These are phyloP conservation scores for Odobenus rosmarus DNA, from an alignment of 2,113 vertebrate genomes.

Conservation along the genomic window DNA sequence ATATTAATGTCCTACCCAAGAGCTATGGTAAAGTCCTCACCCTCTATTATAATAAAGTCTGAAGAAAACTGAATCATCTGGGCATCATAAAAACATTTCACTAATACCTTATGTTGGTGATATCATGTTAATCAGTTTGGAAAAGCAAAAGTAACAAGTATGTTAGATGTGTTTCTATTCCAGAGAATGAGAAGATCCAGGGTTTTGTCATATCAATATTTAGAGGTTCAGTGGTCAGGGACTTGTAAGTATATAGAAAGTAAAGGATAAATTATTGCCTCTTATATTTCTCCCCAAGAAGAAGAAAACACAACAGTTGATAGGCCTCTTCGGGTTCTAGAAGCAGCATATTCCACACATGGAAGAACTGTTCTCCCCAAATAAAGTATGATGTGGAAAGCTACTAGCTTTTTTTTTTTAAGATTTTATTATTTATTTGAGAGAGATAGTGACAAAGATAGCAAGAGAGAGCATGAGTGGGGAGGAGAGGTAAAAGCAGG, in stretches of 20 bases:
- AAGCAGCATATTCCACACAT: neutral
- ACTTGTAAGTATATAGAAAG: neutral
- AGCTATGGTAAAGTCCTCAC: neutral
- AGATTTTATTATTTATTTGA: too few relatives aligned
- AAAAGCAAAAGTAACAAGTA: neutral
- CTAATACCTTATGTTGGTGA: neutral
- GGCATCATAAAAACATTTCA: neutral
- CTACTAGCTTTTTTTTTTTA: neutral
- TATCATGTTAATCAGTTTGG: neutral
- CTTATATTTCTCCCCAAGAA: neutral
- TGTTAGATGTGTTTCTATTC: neutral
- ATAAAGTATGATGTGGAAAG: neutral
- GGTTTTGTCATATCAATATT: neutral
- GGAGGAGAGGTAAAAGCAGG: too few relatives aligned
- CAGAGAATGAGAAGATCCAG: neutral
- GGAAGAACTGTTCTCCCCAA: neutral
- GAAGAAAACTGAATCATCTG: neutral
- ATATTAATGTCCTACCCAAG: neutral
- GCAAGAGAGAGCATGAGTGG: too few relatives aligned
- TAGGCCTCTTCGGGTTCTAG: neutral
- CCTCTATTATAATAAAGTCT: neutral
- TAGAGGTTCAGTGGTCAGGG: neutral
- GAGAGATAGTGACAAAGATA: too few relatives aligned
- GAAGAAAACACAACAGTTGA: neutral
- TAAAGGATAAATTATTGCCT: neutral